Percentiles rank a stretch among this genome's conserved stretches.
Conservation (phyloP, 2,113 vertebrate genomes). For the Psilopogon haemacephalus region DNA sequence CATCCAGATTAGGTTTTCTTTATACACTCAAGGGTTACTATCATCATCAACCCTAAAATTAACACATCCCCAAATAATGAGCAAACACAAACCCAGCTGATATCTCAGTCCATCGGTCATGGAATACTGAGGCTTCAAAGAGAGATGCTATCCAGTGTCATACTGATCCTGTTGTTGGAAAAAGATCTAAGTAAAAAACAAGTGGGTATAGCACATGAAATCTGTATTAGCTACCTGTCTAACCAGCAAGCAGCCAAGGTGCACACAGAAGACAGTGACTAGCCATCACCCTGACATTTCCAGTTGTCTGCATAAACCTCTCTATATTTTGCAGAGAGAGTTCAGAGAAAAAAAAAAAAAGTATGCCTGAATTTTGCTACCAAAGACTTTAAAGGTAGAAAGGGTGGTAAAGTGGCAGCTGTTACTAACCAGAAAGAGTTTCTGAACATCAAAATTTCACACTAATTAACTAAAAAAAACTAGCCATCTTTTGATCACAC, state of each 20-base stretch:
- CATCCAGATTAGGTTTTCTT: background rate
- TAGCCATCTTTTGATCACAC: background rate
- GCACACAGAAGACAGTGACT: background rate
- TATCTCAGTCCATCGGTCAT: background rate
- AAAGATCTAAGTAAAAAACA: background rate
- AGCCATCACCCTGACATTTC: background rate
- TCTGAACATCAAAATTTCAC: background rate
- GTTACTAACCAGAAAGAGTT: background rate
- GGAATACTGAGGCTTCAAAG: background rate
- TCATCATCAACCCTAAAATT: background rate
- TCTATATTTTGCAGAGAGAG: background rate
- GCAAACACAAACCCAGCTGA: background rate
- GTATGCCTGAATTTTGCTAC: background rate
- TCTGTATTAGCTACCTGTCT: background rate
- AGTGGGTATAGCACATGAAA: background rate
- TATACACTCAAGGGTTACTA: background rate
- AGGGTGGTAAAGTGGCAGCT: background rate
- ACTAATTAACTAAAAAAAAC: background rate
- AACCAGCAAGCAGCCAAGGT: background rate
- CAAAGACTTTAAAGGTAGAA: background rate
- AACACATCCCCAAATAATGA: rapidly evolving
- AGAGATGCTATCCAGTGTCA: background rate
- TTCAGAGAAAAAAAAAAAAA: background rate
- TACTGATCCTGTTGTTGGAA: background rate
- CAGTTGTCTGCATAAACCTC: background rate